Conservation (phyloP, 64 coral and sea anemone species). For the Pocillopora damicornis region DNA sequence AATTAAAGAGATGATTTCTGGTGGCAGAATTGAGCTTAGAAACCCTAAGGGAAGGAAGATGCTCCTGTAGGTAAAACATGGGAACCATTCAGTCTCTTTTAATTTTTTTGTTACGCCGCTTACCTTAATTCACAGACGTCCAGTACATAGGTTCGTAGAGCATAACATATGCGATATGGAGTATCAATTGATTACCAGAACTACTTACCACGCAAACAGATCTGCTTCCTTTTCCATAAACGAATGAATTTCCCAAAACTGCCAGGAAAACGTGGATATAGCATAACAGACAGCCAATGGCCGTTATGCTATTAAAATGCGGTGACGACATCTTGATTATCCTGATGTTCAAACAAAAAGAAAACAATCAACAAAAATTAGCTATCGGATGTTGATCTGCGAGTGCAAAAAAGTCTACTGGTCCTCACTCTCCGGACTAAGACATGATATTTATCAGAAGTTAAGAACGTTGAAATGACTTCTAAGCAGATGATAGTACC, state of each 20-base stretch:
- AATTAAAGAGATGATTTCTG: too few species aligned
- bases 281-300: constrained; percentile 40
- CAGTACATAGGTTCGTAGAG: neutral
- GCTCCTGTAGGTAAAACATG: too few species aligned
- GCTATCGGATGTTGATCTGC: neutral
- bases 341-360: neutral
- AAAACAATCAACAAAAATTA: neutral
- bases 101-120: neutral
- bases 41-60: too few species aligned
- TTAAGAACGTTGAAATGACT: too few species aligned
- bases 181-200: too few species aligned
- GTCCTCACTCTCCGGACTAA: too few species aligned
- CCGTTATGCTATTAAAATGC: constrained; percentile 51
- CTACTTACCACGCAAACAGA: constrained; percentile 32
- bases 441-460: too few species aligned
- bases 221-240: constrained; percentile 8
- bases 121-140: neutral
- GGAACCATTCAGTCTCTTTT: too few species aligned
- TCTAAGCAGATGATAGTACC: too few species aligned
- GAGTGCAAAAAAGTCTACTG: neutral
- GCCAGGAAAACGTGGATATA: constrained; percentile 49
- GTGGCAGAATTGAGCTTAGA: too few species aligned
- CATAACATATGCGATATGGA: neutral
- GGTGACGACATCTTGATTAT: constrained; percentile 73
- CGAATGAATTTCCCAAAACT: constrained; percentile 26